Percentiles rank a stretch among this genome's conserved stretches.
Evolutionary conservation across 2,797 vertebrate species (phyloP).

Genomic region (Phrynocephalus forsythii): DNA sequence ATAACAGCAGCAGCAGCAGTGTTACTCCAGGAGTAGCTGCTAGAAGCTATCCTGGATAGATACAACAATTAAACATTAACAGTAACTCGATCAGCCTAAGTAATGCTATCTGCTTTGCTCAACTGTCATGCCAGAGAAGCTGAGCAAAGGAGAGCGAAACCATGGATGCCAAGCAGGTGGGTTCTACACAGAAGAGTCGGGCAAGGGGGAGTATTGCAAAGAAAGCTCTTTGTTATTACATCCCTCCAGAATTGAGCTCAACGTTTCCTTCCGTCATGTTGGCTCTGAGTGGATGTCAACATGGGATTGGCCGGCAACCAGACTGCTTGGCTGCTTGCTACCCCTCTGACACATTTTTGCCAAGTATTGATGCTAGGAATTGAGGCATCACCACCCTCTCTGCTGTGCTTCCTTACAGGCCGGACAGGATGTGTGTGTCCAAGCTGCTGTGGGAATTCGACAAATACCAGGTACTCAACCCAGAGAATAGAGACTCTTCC

Average conservation of each 20-base stretch:
- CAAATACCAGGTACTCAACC: constrained; percentile 54
- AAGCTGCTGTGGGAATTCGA: constrained; percentile 55
- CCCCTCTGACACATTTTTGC: neutral
- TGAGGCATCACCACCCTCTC: neutral
- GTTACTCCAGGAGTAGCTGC: neutral
- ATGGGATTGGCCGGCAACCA: rapidly evolving
- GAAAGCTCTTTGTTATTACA: no score
- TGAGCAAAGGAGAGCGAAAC: rapidly evolving
- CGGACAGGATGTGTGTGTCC: neutral
- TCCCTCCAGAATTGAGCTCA: neutral
- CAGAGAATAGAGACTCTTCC: neutral
- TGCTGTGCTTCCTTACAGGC: neutral
- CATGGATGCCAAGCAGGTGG: constrained; percentile 45
- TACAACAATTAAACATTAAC: constrained; percentile 53
- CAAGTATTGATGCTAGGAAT: rapidly evolving
- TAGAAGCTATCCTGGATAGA: neutral
- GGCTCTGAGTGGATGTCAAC: no score
- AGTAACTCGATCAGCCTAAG: neutral
- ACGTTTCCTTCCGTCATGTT: neutral
- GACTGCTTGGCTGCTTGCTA: neutral
- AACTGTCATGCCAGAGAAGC: neutral
- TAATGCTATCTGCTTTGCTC: constrained; percentile 26
- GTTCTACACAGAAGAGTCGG: rapidly evolving
- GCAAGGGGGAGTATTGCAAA: neutral
- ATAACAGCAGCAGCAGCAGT: neutral